Percentiles rank a stretch among this genome's conserved stretches.
These are phyloP conservation scores for Tetanocera ferruginea DNA, from an alignment of 2,888 invertebrate genomes.

Conservation along the genomic window DNA sequence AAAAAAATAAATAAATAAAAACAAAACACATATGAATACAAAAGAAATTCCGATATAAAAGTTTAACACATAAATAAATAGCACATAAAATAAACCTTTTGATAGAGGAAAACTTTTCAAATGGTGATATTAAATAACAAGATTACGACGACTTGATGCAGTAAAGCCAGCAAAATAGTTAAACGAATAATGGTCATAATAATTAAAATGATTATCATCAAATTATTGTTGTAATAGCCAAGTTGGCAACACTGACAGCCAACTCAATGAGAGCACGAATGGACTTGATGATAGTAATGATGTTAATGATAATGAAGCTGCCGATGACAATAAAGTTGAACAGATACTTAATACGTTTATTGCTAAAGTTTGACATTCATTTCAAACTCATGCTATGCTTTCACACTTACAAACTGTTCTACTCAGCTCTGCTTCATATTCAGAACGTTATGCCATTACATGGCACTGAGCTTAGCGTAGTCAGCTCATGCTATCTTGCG, in stretches of 20 bases:
- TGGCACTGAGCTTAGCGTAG: background rate
- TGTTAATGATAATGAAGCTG: constrained; percentile 3
- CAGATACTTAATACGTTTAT: constrained; percentile 31
- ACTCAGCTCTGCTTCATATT: background rate
- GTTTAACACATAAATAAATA: too few species aligned
- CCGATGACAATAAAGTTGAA: constrained; percentile 31
- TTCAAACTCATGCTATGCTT: background rate
- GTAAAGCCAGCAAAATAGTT: too few species aligned
- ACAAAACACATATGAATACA: too few species aligned
- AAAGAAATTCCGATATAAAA: too few species aligned
- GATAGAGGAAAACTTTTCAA: too few species aligned
- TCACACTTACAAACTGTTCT: background rate
- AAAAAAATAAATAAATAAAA: too few species aligned
- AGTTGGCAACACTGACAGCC: background rate
- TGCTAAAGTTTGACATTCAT: constrained; percentile 29
- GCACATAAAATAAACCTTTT: too few species aligned
- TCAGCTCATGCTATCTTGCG: background rate
- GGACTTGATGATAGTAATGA: constrained; percentile 7
- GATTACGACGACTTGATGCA: too few species aligned
- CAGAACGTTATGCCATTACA: background rate
- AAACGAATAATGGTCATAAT: too few species aligned
- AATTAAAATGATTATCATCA: too few species aligned
- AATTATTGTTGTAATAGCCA: background rate
- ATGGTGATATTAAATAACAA: too few species aligned
- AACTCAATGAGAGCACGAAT: background rate